A percentile compares a stretch with the other conserved stretches of the same genome.
phyloP scores from a whole-genome alignment of 2,797 vertebrate species.

The Oreortyx pictus region DNA sequence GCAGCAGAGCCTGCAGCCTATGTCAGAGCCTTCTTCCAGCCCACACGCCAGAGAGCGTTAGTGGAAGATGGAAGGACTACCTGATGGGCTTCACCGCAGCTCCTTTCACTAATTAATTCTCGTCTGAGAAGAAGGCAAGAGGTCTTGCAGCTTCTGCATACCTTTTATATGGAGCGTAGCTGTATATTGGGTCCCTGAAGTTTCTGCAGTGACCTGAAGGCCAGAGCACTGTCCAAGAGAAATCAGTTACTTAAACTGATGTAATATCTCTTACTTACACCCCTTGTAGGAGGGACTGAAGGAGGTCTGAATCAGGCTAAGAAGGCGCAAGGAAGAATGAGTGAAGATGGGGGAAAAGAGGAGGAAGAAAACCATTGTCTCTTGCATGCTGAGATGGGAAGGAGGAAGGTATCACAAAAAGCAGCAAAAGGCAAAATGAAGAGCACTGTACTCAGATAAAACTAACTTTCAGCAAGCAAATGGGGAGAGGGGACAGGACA shows the following conservation, averaged over 20 bases:
- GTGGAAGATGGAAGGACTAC: neutral
- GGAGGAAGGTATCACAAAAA: neutral
- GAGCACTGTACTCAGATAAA: neutral
- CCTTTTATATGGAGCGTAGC: neutral
- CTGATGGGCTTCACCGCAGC: accelerated
- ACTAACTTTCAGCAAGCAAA: neutral
- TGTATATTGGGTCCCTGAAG: neutral
- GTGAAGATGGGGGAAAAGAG: neutral
- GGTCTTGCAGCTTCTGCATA: neutral
- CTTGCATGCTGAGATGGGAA: neutral
- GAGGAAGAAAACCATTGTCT: neutral
- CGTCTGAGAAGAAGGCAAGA: neutral
- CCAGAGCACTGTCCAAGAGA: neutral
- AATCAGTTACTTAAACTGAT: neutral
- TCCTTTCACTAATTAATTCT: neutral
- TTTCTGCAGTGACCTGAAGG: neutral
- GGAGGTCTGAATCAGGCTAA: neutral
- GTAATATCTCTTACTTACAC: too few species aligned
- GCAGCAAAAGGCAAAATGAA: neutral
- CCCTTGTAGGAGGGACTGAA: neutral
- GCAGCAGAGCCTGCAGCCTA: neutral
- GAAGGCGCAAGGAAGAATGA: neutral
- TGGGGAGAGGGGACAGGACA: neutral
- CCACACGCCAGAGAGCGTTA: accelerated
- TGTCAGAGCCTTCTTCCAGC: neutral